A percentile compares a stretch with the other conserved stretches of the same genome.
phyloP scores from a whole-genome alignment of 2,113 vertebrate species.

The Spilogale gracilis region DNA sequence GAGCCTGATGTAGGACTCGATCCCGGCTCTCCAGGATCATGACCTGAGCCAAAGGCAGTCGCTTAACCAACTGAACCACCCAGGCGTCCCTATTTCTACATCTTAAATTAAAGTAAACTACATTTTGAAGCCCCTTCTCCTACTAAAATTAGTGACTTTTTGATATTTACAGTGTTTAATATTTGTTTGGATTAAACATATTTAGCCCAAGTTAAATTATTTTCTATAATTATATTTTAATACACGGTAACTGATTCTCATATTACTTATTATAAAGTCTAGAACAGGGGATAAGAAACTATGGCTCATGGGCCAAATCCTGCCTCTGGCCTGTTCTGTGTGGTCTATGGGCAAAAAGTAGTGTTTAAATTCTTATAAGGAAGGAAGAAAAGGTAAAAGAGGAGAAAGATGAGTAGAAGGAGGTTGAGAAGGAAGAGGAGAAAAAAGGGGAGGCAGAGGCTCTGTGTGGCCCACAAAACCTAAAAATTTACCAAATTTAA shows the following conservation, averaged over 20 bases:
- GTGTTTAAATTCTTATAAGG: background rate
- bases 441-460: background rate
- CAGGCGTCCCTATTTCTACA: background rate
- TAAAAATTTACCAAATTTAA: background rate
- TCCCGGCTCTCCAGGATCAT: no score
- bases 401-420: background rate
- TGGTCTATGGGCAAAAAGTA: background rate
- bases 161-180: constrained; percentile 17
- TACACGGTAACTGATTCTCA: background rate
- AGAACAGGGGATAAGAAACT: background rate
- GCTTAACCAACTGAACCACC: no score
- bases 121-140: background rate
- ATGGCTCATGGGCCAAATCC: background rate
- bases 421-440: background rate
- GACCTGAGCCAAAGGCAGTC: no score
- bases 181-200: constrained; percentile 15
- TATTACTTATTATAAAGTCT: background rate
- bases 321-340: background rate
- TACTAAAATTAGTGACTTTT: background rate
- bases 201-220: background rate
- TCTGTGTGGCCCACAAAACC: background rate
- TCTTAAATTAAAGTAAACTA: constrained; percentile 29
- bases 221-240: constrained; percentile 4
- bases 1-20: no score
- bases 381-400: background rate